Base-by-base conservation (phyloP, 2,797 vertebrate species). In the Girardinus metallicus region DNA sequence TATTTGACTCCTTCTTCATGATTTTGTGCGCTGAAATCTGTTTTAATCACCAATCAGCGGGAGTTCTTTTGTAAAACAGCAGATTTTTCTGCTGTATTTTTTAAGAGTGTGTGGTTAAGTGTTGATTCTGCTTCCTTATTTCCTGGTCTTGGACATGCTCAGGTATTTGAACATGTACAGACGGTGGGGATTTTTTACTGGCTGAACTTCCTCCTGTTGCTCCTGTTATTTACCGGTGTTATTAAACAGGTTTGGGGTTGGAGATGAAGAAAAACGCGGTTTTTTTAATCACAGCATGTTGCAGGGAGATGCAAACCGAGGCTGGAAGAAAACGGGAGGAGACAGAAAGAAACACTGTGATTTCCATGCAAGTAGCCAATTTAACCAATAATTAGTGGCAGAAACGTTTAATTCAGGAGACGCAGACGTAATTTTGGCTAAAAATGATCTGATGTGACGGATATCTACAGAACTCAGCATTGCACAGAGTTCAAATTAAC, bases 91-190 rank as follows among this genome's bases (percentile, higher is more conserved):
- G 43, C 43, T 49, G 47, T 49, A 6, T 51, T 18, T 21, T 53
- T 23, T 21, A 21, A 18, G 8, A 23, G 51, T 26, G 23, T 21
- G 16, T 23, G 46, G 4, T 46, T 46, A 23, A 9, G 16, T 68
- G 36, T 68, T 68, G 21, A 4, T 26, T 41, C 10, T 26, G 21
- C n/a, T 46, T 49, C 71, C 44, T 73, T 31, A 44, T 76, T 76
- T 76, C 79, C 84, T 88, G 84, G 55, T 83, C 81, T 1, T 60
- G 11, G 36, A 29, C 36, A 21, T 10, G 81, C 73, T 55, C 77
- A 53, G 70, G 82, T 36, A 57, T 44, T 73, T 74, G 73, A 49
- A 71, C 78, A 39, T 23, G 86, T 34, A 9, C 51, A 16, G 57
- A 31, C 44, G 23, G 53, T 39, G 76, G 5, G 34, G 64, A 68